These are phyloP conservation scores for Pristiophorus japonicus DNA, from an alignment of 2,113 vertebrate species.

Conservation along the genomic window DNA sequence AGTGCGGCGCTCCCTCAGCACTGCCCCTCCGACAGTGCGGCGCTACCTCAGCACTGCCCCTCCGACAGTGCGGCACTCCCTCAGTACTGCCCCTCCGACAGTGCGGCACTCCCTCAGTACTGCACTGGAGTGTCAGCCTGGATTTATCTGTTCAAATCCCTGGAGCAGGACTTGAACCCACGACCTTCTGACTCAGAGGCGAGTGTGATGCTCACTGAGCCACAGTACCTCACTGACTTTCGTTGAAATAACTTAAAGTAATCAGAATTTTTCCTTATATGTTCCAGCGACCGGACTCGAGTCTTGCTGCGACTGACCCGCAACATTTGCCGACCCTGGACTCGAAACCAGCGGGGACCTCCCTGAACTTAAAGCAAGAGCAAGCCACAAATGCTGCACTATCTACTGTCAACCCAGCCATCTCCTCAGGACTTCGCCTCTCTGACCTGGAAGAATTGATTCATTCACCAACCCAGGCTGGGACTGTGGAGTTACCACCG, in stretches of 20 bases:
- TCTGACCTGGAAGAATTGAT: not conserved
- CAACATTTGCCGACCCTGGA: constrained; percentile 44
- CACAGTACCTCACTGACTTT: not conserved
- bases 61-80: not conserved
- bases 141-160: not conserved
- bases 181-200: not conserved
- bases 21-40: not conserved
- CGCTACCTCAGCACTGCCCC: not conserved
- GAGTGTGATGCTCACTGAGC: not conserved
- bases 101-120: not conserved
- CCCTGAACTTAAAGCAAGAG: not conserved
- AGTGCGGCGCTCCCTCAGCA: not conserved
- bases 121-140: not conserved
- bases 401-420: not conserved
- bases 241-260: not conserved
- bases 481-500: no score
- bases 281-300: constrained; percentile 44
- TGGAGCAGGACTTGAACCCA: not conserved
- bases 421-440: not conserved
- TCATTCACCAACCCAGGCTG: not conserved
- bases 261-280: constrained; percentile 28
- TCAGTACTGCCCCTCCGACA: not conserved
- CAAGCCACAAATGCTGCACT: not conserved
- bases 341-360: constrained; percentile 17
- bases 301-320: constrained; percentile 44